Evolutionary conservation across 2,113 vertebrate genomes (phyloP).

Genomic region (Lycaon pictus): DNA sequence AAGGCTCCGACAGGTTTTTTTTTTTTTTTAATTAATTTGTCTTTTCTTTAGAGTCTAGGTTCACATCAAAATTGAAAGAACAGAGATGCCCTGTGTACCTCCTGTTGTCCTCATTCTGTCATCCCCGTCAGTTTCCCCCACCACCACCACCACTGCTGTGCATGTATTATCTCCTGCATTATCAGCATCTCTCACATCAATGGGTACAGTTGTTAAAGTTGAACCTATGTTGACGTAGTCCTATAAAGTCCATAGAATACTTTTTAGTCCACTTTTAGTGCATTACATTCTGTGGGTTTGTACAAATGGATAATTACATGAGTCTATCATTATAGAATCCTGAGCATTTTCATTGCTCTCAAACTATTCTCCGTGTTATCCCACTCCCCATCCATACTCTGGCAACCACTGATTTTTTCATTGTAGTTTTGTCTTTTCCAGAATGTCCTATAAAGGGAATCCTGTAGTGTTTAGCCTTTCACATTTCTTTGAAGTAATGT

Average conservation of each 20-base stretch:
- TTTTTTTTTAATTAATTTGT: not conserved
- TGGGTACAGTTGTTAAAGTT: not conserved
- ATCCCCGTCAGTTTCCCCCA: too few relatives aligned
- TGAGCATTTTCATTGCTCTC: not conserved
- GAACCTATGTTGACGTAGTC: not conserved
- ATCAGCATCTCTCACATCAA: not conserved
- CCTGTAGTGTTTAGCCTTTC: not conserved
- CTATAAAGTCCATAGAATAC: not conserved
- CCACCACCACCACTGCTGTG: too few relatives aligned
- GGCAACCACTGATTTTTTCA: not conserved
- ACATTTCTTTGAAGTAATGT: not conserved
- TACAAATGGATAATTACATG: not conserved
- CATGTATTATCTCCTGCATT: fast-evolving
- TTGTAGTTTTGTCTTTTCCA: not conserved
- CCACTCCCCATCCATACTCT: not conserved
- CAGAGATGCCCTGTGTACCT: not conserved
- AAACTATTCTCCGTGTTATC: not conserved
- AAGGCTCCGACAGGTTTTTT: not conserved
- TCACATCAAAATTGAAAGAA: not conserved
- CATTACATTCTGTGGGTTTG: not conserved
- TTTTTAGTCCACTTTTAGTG: not conserved
- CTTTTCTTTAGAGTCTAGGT: not conserved
- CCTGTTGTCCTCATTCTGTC: not conserved
- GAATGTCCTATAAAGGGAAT: not conserved
- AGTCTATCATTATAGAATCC: not conserved